These are phyloP conservation scores for Cairina moschata DNA, from an alignment of 2,113 vertebrate species.

Conservation along the genomic window DNA sequence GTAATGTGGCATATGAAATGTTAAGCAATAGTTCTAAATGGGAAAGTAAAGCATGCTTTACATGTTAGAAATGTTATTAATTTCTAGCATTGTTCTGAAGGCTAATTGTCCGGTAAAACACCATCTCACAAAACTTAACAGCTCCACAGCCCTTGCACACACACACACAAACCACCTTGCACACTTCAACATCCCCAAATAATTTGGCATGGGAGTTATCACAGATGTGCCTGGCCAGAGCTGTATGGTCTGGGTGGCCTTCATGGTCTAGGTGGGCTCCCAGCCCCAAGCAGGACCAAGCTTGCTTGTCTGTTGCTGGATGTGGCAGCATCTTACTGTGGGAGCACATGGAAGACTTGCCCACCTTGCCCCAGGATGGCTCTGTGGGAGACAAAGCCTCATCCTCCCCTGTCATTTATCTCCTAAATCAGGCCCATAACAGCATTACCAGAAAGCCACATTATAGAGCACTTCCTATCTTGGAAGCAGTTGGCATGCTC, in stretches of 20 bases:
- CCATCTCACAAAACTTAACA: background rate
- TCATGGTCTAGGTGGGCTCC: background rate
- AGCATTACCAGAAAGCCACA: background rate
- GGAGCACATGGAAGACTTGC: background rate
- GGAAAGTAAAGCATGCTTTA: background rate
- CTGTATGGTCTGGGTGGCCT: too few relatives aligned
- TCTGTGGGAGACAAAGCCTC: background rate
- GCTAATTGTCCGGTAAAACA: background rate
- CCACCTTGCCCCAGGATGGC: fast-evolving
- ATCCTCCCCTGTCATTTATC: background rate
- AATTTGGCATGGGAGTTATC: background rate
- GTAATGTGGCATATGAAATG: background rate
- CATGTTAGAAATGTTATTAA: background rate
- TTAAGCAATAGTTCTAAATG: background rate
- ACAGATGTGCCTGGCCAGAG: background rate
- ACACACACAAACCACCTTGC: background rate
- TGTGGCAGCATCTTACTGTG: background rate
- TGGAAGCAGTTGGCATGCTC: background rate
- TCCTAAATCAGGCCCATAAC: background rate
- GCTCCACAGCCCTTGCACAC: background rate
- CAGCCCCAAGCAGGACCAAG: background rate
- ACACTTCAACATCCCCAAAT: background rate
- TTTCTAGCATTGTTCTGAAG: background rate
- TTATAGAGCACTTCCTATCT: background rate
- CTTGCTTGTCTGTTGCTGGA: background rate